Evolutionary conservation across 2,888 invertebrate species (phyloP).

Genomic region (Coenonympha glycerion): DNA sequence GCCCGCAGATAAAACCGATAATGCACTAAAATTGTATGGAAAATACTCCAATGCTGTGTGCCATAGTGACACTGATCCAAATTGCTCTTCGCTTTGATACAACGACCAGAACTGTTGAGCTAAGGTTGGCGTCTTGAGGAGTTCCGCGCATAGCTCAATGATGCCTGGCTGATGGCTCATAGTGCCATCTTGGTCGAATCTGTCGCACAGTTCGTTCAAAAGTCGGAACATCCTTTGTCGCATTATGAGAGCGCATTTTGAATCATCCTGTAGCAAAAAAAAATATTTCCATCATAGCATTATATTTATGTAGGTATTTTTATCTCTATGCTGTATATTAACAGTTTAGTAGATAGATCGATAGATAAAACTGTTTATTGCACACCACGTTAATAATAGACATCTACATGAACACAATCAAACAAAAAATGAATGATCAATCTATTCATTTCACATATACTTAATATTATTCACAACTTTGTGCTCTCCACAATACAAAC

Average conservation of each 20-base stretch:
- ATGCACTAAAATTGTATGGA: constrained; percentile 77
- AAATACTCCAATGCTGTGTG: constrained; percentile 79
- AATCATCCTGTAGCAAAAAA: constrained; percentile 64
- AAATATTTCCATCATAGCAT: no score
- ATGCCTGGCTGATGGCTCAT: constrained; percentile 70
- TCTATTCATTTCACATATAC: no score
- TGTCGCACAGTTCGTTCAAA: constrained; percentile 72
- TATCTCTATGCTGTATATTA: no score
- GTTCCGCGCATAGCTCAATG: constrained; percentile 71
- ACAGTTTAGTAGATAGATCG: no score
- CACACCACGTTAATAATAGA: neutral
- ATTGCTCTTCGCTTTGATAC: constrained; percentile 51
- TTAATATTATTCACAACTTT: no score
- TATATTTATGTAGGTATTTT: no score
- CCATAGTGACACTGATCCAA: constrained; percentile 74
- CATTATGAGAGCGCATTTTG: constrained; percentile 67
- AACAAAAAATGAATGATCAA: no score
- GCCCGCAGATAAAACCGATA: constrained; percentile 77
- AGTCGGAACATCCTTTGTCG: constrained; percentile 70
- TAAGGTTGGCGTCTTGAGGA: constrained; percentile 65
- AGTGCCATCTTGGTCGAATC: constrained; percentile 75
- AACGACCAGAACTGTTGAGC: constrained; percentile 72
- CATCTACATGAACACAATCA: no score
- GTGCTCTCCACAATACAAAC: no score
- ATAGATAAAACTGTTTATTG: no score